A percentile compares a stretch with the other conserved stretches of the same genome.
phyloP scores from a whole-genome alignment of 2,888 invertebrate genomes.

The Lissocephala sabroskyi region DNA sequence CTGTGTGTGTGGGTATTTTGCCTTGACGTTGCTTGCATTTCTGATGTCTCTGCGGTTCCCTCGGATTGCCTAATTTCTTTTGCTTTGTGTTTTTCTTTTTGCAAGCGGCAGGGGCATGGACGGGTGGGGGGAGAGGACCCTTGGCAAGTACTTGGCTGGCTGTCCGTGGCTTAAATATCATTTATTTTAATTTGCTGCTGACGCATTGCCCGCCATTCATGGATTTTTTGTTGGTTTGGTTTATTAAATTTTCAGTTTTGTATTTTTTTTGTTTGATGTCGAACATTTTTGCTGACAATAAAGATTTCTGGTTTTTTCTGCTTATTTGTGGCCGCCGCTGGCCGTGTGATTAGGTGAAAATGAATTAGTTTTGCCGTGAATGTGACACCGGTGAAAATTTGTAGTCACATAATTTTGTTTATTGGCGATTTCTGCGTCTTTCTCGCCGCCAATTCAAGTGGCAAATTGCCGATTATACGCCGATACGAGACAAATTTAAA shows the following conservation, averaged over 20 bases:
- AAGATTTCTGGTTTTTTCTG: too few species aligned
- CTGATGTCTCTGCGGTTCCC: background rate
- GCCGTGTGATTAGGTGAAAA: background rate
- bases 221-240: too few species aligned
- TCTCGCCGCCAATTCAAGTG: background rate
- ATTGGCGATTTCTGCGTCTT: background rate
- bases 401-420: background rate
- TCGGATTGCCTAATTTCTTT: too few species aligned
- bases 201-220: conserved; percentile 1
- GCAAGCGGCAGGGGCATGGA: too few species aligned
- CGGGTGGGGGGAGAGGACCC: too few species aligned
- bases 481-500: too few species aligned
- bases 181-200: conserved; percentile 1
- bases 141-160: background rate
- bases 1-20: conserved; percentile 13
- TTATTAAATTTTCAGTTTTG: too few species aligned
- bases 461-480: background rate
- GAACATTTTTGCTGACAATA: too few species aligned
- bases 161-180: conserved; percentile 20
- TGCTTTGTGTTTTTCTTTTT: too few species aligned
- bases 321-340: too few species aligned
- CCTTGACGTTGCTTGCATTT: conserved; percentile 11
- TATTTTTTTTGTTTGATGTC: too few species aligned
- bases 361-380: background rate
- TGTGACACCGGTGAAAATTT: background rate